These are phyloP conservation scores for Alloplasta piceator DNA, from an alignment of 2,888 invertebrate genomes.

Conservation along the genomic window DNA sequence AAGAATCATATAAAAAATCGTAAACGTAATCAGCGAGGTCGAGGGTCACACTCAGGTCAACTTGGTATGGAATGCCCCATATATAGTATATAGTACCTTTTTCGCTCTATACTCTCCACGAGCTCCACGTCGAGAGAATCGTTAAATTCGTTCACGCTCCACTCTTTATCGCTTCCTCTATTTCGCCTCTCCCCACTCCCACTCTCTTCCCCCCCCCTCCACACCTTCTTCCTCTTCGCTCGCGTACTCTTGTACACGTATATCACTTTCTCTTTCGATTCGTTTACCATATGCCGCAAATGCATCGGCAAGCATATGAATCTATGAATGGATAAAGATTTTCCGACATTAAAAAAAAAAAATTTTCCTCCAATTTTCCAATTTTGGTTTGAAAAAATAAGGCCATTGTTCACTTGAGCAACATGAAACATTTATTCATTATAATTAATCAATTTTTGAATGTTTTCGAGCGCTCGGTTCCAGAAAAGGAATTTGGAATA, in stretches of 20 bases:
- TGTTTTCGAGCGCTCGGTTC: conserved; percentile 14
- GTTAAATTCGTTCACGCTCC: conserved; percentile 70
- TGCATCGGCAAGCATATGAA: neutral
- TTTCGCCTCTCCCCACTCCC: conserved; percentile 20
- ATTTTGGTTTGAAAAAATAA: too few relatives aligned
- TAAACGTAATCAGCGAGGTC: too few relatives aligned
- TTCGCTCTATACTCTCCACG: conserved; percentile 18
- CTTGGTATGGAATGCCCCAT: too few relatives aligned
- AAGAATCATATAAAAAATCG: too few relatives aligned
- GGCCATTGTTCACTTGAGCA: too few relatives aligned
- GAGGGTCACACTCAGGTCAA: too few relatives aligned
- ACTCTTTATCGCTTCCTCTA: conserved; percentile 63
- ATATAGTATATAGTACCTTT: neutral
- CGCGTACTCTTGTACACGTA: neutral
- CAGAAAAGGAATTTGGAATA: neutral
- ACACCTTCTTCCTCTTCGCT: conserved; percentile 2
- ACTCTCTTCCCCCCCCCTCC: conserved; percentile 55
- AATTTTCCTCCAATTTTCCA: too few relatives aligned
- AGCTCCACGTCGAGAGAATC: conserved; percentile 59
- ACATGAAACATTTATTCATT: too few relatives aligned
- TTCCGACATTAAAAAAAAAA: too few relatives aligned
- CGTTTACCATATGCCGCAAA: conserved; percentile 40
- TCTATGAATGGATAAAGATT: too few relatives aligned
- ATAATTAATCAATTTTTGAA: conserved; percentile 2
- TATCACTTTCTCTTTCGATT: conserved; percentile 59